Conservation (phyloP, 2,113 vertebrate genomes). For the Hemichromis elongatus region DNA sequence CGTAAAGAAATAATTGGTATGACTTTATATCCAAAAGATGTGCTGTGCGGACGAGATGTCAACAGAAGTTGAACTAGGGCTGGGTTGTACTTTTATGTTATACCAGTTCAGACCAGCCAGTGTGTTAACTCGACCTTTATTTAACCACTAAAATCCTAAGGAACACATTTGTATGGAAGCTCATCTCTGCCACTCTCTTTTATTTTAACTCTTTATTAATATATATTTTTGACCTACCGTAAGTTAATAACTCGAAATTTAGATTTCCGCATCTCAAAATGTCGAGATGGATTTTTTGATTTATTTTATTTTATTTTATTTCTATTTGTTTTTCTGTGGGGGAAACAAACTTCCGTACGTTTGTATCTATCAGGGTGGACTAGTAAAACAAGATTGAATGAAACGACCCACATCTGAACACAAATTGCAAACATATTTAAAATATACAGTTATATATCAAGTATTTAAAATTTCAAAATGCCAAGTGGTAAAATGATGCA, state of each 20-base stretch:
- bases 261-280: too few species aligned
- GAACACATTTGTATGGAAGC: fast-evolving
- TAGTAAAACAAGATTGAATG: too few species aligned
- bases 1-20: neutral
- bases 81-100: neutral
- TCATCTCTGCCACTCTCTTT: fast-evolving
- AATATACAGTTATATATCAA: too few species aligned
- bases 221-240: too few species aligned
- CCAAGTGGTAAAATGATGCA: neutral
- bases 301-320: neutral
- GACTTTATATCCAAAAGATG: neutral
- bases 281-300: too few species aligned
- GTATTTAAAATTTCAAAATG: neutral
- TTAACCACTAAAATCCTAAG: neutral
- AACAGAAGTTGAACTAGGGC: neutral
- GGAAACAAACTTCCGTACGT: neutral
- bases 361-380: too few species aligned
- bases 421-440: too few species aligned
- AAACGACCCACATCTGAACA: too few species aligned
- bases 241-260: too few species aligned
- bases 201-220: too few species aligned
- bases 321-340: neutral
- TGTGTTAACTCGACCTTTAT: neutral
- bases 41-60: neutral
- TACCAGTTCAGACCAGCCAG: neutral